Percentiles rank a stretch among this genome's conserved stretches.
These are phyloP conservation scores for Xenopus laevis DNA, from an alignment of 2,113 vertebrate species.

Conservation along the genomic window DNA sequence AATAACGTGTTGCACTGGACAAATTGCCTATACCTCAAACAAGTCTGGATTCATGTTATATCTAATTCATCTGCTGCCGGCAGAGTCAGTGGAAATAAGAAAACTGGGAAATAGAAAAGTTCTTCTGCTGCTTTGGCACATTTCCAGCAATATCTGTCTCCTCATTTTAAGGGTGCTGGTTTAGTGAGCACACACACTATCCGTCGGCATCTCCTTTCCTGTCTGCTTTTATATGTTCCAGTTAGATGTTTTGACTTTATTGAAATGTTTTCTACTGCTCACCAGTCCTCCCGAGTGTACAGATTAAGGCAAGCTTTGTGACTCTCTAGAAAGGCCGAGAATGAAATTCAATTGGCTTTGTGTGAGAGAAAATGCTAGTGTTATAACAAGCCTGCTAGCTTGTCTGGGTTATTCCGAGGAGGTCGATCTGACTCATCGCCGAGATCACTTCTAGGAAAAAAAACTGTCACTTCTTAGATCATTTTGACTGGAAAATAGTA, in stretches of 20 bases:
- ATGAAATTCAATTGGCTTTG: conserved; percentile 1
- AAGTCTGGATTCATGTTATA: too few relatives aligned
- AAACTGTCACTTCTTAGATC: conserved; percentile 29
- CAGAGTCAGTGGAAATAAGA: too few relatives aligned
- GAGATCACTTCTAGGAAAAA: conserved; percentile 26
- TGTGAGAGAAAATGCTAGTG: background rate
- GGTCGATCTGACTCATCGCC: conserved; percentile 22
- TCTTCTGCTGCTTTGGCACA: background rate
- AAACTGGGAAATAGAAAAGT: background rate
- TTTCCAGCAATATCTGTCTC: background rate
- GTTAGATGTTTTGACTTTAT: too few relatives aligned
- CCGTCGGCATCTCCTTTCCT: too few relatives aligned
- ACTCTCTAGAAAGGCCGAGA: background rate
- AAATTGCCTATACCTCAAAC: too few relatives aligned
- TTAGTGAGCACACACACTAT: too few relatives aligned
- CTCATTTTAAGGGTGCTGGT: background rate
- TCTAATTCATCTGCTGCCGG: too few relatives aligned
- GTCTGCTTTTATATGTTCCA: too few relatives aligned
- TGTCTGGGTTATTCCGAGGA: conserved; percentile 21
- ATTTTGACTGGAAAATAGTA: conserved; percentile 16
- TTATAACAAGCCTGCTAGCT: conserved; percentile 1
- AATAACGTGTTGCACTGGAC: too few relatives aligned
- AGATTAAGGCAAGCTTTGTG: background rate
- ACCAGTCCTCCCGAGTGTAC: too few relatives aligned
- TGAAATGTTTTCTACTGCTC: too few relatives aligned